Percentiles rank a stretch among this genome's conserved stretches.
These are phyloP conservation scores for Drosophila jambulina DNA, from an alignment of 1,140 invertebrate genomes.

Conservation along the genomic window DNA sequence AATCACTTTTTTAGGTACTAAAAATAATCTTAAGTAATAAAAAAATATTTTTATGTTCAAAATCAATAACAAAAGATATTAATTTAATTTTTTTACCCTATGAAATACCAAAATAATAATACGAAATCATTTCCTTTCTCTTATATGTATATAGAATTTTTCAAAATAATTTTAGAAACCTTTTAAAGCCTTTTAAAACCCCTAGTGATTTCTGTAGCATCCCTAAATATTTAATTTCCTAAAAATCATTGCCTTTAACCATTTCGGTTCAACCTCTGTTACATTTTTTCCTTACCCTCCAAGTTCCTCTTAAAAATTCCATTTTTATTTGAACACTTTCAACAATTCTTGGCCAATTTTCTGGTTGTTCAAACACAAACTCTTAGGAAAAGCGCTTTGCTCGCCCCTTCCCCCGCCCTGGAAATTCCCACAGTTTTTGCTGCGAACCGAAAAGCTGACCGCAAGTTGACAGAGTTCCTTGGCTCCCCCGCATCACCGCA, in stretches of 20 bases:
- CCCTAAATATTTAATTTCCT: background rate
- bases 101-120: too few species aligned
- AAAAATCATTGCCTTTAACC: background rate
- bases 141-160: too few species aligned
- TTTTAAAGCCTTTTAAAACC: background rate
- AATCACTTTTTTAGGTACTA: too few species aligned
- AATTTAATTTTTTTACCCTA: too few species aligned
- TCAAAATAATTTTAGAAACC: background rate
- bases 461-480: conserved; percentile 48
- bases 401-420: background rate
- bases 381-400: conserved; percentile 11
- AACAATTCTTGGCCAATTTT: conserved; percentile 23
- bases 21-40: too few species aligned
- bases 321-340: conserved; percentile 28
- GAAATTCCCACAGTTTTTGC: conserved; percentile 28
- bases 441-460: conserved; percentile 20
- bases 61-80: too few species aligned
- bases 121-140: too few species aligned
- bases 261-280: background rate
- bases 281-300: background rate
- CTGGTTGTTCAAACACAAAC: conserved; percentile 8
- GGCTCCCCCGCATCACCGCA: background rate
- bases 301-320: background rate
- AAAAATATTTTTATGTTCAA: too few species aligned
- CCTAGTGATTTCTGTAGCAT: too few species aligned